Base-by-base conservation (phyloP, 2,797 vertebrate species). In the Alectoris magna region DNA sequence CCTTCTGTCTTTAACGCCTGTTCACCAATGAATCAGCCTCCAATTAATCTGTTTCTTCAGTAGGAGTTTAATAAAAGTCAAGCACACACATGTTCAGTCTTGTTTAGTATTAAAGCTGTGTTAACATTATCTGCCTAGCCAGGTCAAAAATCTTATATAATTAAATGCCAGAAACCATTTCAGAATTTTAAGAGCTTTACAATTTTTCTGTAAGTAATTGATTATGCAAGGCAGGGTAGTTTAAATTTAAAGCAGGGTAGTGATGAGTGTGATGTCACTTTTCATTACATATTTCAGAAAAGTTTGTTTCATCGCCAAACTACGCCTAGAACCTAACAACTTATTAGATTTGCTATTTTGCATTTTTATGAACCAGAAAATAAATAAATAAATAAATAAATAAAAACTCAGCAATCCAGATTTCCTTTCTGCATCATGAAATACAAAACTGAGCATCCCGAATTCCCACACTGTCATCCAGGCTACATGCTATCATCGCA, bases 11-110 rank as follows among this genome's bases (percentile, higher is more conserved):
- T 97, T 97, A 97, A 98, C 97, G 98, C 98, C 98, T 98, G 97
- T 98, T 98, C 97, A 97, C 97, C 97, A 97, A 97, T 98, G 97
- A 98, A 97, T 98, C 97, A 98, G 97, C 97, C 97, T 98, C 98
- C 98, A 98, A 98, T 98, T 99, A 98, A 99, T 98, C 98, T 99
- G 98, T 98, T 98, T 98, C 98, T 98, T 98, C 98, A 98, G 98
- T 98, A 98, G 98, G 98, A 98, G 98, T 97, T 97, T 98, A 98
- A 98, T 98, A 98, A 98, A 97, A 97, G 98, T 98, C 98, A 99
- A 98, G 97, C 95, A 95, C 98, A 98, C 97, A 98, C 97, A 98
- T 98, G 98, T 98, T 98, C 97, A 97, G 96, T 97, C 98, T 98
- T 98, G 98, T 98, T 98, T 98, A 97, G 97, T 98, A 98, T 97